Conservation (phyloP, 2,113 vertebrate genomes). For the Grammomys dolichurus region DNA sequence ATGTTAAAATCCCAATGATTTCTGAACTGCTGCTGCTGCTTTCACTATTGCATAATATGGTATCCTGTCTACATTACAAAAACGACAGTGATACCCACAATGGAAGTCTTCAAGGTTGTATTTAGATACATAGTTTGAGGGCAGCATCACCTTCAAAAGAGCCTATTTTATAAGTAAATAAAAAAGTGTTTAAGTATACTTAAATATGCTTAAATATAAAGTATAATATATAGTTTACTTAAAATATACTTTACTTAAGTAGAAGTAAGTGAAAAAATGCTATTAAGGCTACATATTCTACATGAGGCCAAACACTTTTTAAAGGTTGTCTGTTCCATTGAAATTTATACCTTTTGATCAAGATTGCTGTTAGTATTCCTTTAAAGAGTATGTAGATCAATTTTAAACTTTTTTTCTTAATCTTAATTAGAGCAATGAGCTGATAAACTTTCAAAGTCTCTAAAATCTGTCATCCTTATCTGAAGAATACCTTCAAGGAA, state of each 20-base stretch:
- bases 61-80: not conserved
- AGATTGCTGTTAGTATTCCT: not conserved
- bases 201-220: too few species aligned
- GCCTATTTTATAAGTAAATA: too few species aligned
- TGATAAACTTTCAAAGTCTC: conserved; percentile 44
- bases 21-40: not conserved
- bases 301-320: not conserved
- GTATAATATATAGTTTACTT: too few species aligned
- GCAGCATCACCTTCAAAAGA: too few species aligned
- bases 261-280: not conserved
- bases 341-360: conserved; percentile 6
- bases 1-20: conserved; percentile 10
- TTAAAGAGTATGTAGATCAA: not conserved
- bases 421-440: conserved; percentile 65
- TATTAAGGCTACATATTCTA: conserved; percentile 12
- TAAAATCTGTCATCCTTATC: conserved; percentile 22
- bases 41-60: not conserved
- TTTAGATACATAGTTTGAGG: too few species aligned
- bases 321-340: conserved; percentile 19
- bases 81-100: not conserved
- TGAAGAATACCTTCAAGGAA: conserved; percentile 47
- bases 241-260: too few species aligned
- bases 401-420: conserved; percentile 58
- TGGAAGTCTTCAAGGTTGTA: too few species aligned
- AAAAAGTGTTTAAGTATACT: too few species aligned